Evolutionary conservation across 1,140 invertebrate species (phyloP).

Genomic region (Nasonia longicornis): DNA sequence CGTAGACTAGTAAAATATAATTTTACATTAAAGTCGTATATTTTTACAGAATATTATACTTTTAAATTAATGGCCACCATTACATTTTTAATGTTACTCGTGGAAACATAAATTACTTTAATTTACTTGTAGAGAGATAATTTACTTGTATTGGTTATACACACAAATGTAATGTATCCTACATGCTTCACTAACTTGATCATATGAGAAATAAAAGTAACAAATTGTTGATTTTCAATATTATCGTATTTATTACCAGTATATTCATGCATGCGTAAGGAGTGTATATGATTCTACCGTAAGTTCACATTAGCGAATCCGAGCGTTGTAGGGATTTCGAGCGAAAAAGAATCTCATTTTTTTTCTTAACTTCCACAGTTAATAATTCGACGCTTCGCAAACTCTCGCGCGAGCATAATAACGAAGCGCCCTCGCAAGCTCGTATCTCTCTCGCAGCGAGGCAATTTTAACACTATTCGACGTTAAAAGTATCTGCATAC

Average conservation of each 20-base stretch:
- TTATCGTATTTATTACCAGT: not conserved
- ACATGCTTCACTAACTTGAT: not conserved
- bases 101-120: not conserved
- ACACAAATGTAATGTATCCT: not conserved
- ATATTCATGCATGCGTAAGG: not conserved
- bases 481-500: not conserved
- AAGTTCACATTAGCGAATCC: not conserved
- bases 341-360: not conserved
- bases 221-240: not conserved
- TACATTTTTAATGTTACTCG: not conserved
- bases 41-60: not conserved
- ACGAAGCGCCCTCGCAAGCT: not conserved
- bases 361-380: not conserved
- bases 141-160: not conserved
- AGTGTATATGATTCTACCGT: constrained; percentile 20
- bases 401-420: not conserved
- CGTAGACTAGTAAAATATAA: not conserved
- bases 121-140: not conserved
- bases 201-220: not conserved
- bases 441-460: not conserved
- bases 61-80: not conserved
- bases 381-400: not conserved
- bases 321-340: not conserved
- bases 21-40: too few relatives aligned
- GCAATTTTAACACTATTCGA: not conserved